These are phyloP conservation scores for Alexandromys fortis DNA, from an alignment of 2,113 vertebrate genomes.

Conservation along the genomic window DNA sequence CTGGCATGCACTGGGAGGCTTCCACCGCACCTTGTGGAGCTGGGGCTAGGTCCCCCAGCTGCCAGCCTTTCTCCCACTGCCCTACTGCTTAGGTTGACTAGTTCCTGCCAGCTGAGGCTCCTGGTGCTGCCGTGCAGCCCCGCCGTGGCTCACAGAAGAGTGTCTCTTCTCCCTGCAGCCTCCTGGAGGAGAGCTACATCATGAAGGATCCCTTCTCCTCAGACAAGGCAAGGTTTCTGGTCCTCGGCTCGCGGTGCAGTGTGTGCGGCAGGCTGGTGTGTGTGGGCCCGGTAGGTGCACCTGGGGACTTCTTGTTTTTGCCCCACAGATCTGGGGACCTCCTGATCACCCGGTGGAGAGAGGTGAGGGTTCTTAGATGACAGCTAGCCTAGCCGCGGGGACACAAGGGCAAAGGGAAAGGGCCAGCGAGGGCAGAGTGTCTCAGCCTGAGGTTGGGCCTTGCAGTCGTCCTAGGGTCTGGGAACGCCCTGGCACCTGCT, in stretches of 20 bases:
- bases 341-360: neutral
- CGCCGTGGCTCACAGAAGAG: neutral
- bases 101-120: neutral
- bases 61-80: neutral
- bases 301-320: neutral
- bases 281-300: constrained; percentile 87
- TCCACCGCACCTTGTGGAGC: neutral
- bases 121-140: neutral
- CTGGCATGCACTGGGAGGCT: neutral
- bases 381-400: neutral
- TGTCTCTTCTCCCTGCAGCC: constrained; percentile 77
- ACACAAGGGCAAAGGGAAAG: neutral
- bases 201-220: constrained; percentile 92
- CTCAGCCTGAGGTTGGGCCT: neutral
- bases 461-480: neutral
- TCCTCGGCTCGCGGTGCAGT: constrained; percentile 90
- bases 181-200: constrained; percentile 92
- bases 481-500: neutral
- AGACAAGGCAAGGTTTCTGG: constrained; percentile 89
- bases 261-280: constrained; percentile 89
- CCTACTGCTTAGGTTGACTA: no score
- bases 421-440: neutral
- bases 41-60: neutral
- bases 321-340: neutral
- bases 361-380: neutral